Evolutionary conservation across 2,888 invertebrate genomes (phyloP).

Genomic region (Drosophila borborema): DNA sequence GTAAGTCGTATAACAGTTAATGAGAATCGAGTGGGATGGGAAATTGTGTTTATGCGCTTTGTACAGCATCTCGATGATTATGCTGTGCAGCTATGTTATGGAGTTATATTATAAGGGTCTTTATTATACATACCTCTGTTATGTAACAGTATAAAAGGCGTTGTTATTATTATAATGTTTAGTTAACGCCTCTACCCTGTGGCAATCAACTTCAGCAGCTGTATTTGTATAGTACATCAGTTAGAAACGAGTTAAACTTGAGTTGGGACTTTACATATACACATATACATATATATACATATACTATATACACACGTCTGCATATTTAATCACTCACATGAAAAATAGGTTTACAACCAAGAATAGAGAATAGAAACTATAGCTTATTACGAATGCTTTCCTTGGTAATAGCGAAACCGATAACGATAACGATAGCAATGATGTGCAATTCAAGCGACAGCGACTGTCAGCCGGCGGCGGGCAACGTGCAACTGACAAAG

Average conservation of each 20-base stretch:
- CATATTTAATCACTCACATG: constrained; percentile 8
- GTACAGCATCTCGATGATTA: background rate
- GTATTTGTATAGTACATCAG: background rate
- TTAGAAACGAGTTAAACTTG: background rate
- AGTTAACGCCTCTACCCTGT: background rate
- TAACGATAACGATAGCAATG: constrained; percentile 17
- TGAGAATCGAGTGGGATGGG: background rate
- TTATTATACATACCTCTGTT: background rate
- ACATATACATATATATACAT: background rate
- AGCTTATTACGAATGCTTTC: background rate
- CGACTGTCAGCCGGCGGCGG: constrained; percentile 41
- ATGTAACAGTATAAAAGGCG: background rate
- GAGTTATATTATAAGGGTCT: background rate
- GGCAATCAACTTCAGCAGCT: background rate
- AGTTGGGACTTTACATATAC: background rate
- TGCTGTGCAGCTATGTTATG: background rate
- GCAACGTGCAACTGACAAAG: constrained; percentile 35
- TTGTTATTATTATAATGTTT: background rate
- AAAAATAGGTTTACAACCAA: background rate
- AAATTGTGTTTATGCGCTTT: background rate
- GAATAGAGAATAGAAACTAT: background rate
- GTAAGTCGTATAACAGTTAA: background rate
- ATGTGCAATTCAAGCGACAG: constrained; percentile 31
- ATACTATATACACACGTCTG: background rate
- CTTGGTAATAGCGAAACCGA: background rate